Conservation (phyloP, 2,888 invertebrate genomes). For the Neoaliturus tenellus region DNA sequence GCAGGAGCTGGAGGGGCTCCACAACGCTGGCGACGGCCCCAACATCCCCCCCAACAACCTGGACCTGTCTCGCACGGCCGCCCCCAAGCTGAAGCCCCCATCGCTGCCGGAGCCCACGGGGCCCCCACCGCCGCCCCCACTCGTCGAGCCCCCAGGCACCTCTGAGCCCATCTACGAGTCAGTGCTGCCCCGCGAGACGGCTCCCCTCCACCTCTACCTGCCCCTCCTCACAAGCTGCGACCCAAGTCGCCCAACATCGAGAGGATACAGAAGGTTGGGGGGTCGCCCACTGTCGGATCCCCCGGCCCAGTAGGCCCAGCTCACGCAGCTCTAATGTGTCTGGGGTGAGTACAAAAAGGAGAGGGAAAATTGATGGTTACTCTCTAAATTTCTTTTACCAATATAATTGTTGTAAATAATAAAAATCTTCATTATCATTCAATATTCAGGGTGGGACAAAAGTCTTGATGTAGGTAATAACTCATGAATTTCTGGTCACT, state of each 20-base stretch:
- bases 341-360: slow-evolving; percentile 72
- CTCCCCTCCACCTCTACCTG: slow-evolving; percentile 73
- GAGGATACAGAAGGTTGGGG: slow-evolving; percentile 68
- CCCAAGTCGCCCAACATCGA: slow-evolving; percentile 72
- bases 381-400: no score
- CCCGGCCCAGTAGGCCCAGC: slow-evolving; percentile 74
- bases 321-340: slow-evolving; percentile 74
- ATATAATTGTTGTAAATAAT: no score
- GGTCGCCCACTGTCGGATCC: slow-evolving; percentile 69
- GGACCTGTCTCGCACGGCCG: slow-evolving; percentile 67
- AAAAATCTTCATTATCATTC: no score
- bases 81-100: slow-evolving; percentile 74
- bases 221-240: slow-evolving; percentile 72
- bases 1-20: slow-evolving; percentile 76
- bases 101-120: slow-evolving; percentile 86
- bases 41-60: slow-evolving; percentile 62
- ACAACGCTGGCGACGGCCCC: slow-evolving; percentile 68
- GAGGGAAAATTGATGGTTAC: no score
- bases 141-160: slow-evolving; percentile 70
- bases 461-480: no score
- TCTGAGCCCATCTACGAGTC: slow-evolving; percentile 88
- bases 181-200: slow-evolving; percentile 79
- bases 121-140: slow-evolving; percentile 75
- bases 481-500: no score
- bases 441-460: no score